Conservation (phyloP, 2,888 invertebrate species). For the Agapostemon virescens region DNA sequence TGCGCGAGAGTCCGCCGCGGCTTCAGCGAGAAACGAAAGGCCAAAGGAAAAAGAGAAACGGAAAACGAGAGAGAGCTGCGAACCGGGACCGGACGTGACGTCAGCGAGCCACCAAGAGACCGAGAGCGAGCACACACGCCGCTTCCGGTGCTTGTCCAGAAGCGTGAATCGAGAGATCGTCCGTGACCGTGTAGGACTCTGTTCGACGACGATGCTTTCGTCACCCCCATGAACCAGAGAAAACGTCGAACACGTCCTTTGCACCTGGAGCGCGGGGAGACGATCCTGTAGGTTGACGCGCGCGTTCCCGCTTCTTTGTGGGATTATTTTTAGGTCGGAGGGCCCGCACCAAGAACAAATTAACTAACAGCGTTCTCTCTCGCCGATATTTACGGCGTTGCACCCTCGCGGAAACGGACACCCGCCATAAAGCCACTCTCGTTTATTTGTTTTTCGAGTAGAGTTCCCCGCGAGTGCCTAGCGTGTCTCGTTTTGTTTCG, state of each 20-base stretch:
- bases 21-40: not conserved
- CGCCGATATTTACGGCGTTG: conserved; percentile 8
- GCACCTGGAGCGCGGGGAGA: not conserved
- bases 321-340: not conserved
- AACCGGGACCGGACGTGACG: conserved; percentile 70
- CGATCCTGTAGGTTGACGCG: not conserved
- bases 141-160: conserved; percentile 55
- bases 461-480: not conserved
- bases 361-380: not conserved
- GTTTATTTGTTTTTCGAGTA: conserved; percentile 12
- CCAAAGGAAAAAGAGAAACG: conserved; percentile 33
- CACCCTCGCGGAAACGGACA: conserved; percentile 11
- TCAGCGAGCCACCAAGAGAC: conserved; percentile 62
- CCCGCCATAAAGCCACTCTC: conserved; percentile 3
- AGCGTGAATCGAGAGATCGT: conserved; percentile 44
- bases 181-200: not conserved
- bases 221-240: not conserved
- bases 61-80: conserved; percentile 29
- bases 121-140: conserved; percentile 28
- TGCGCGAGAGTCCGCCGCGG: not conserved
- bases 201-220: not conserved
- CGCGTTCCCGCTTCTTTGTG: no score
- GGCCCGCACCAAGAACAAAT: not conserved
- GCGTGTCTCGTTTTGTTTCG: not conserved
- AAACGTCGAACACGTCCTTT: not conserved